Percentiles rank a stretch among this genome's conserved stretches.
phyloP scores from a whole-genome alignment of 2,113 vertebrate genomes.

The Gymnogyps californianus region DNA sequence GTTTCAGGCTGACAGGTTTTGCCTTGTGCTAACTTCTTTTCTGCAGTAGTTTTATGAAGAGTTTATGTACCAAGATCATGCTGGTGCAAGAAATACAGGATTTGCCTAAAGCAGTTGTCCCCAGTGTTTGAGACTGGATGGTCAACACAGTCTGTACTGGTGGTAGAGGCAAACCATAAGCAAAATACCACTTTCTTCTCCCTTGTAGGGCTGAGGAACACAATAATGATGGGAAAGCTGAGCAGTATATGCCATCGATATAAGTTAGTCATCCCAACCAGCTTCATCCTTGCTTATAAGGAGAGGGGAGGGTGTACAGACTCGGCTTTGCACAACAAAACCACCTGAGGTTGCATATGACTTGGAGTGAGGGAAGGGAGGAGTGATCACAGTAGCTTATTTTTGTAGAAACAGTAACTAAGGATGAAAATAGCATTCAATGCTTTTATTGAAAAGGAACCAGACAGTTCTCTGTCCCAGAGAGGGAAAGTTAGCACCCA shows the following conservation, averaged over 20 bases:
- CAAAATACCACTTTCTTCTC: background rate
- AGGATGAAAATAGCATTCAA: background rate
- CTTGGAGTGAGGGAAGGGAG: background rate
- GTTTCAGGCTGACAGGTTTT: background rate
- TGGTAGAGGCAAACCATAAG: background rate
- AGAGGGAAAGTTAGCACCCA: background rate
- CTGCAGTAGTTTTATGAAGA: background rate
- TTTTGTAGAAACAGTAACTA: background rate
- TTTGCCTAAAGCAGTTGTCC: background rate
- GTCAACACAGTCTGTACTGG: background rate
- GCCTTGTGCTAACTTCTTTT: background rate
- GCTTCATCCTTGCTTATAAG: background rate
- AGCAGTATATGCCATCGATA: background rate
- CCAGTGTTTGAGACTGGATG: background rate
- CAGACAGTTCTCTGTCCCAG: background rate
- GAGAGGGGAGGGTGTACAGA: background rate
- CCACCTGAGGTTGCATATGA: accelerated
- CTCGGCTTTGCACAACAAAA: background rate
- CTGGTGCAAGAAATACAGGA: background rate
- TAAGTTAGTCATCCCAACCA: background rate
- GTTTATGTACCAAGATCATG: background rate
- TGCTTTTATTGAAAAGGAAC: background rate
- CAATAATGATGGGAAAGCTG: background rate
- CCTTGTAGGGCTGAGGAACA: background rate
- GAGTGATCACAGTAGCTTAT: background rate